These are phyloP conservation scores for Ichneumoninae sp. DNA, from an alignment of 2,888 invertebrate genomes.

Conservation along the genomic window DNA sequence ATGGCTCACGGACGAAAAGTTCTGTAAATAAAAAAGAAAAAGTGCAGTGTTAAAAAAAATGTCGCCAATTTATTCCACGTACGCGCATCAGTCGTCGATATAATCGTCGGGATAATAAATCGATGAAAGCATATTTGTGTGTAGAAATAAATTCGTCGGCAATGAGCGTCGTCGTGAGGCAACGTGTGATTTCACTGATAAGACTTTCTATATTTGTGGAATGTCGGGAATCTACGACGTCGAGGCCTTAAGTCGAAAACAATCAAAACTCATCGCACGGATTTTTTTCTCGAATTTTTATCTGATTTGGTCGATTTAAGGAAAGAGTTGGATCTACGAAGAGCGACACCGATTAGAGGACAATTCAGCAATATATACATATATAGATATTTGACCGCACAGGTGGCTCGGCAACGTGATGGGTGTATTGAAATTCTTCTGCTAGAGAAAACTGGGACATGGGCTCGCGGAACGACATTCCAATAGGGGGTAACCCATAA, in stretches of 20 bases:
- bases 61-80: neutral
- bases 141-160: conserved; percentile 4
- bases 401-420: conserved; percentile 51
- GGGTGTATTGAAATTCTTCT: conserved; percentile 75
- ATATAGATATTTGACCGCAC: conserved; percentile 24
- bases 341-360: conserved; percentile 8
- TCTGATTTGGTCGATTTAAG: neutral
- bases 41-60: neutral
- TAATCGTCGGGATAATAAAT: neutral
- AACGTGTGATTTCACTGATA: conserved; percentile 49
- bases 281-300: neutral
- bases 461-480: conserved; percentile 74
- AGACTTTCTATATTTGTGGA: conserved; percentile 35
- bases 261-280: neutral
- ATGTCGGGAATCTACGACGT: neutral
- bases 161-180: conserved; percentile 7
- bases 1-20: conserved; percentile 19
- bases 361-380: conserved; percentile 1
- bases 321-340: neutral
- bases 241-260: neutral
- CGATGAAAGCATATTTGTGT: neutral
- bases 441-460: conserved; percentile 79
- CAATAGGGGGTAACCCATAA: conserved; percentile 57
- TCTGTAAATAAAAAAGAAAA: conserved; percentile 28
- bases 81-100: neutral